Evolutionary conservation across 2,797 vertebrate genomes (phyloP).

Genomic region (Neoniphon sammara): DNA sequence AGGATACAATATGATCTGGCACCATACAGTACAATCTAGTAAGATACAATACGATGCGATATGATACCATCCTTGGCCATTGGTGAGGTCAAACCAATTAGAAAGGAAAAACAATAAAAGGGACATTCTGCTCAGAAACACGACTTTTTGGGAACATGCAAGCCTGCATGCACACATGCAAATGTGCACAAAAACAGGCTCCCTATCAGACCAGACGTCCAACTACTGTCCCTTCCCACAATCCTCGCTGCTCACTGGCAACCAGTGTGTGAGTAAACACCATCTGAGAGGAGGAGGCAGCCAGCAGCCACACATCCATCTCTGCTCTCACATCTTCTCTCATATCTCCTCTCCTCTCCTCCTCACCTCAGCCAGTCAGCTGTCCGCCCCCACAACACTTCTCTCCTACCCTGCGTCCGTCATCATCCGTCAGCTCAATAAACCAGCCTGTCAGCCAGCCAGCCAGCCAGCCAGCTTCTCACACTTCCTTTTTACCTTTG

Average conservation of each 20-base stretch:
- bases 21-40: no score
- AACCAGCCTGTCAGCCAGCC: neutral
- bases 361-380: conserved; percentile 22
- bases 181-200: neutral
- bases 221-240: conserved; percentile 35
- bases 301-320: conserved; percentile 3
- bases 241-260: conserved; percentile 32
- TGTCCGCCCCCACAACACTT: conserved; percentile 33
- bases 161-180: neutral
- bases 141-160: neutral
- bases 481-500: neutral
- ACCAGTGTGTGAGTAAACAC: conserved; percentile 37
- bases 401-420: conserved; percentile 8
- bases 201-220: neutral
- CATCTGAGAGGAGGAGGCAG: conserved; percentile 25
- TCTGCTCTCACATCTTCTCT: conserved; percentile 1
- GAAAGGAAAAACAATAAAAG: no score
- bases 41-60: no score
- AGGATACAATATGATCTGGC: no score
- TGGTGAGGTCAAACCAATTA: no score
- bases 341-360: neutral
- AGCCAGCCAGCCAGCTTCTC: neutral
- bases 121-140: neutral
- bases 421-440: conserved; percentile 27
- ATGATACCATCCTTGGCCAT: no score